Percentiles rank a stretch among this genome's conserved stretches.
These are phyloP conservation scores for Heteromormyrus szaboi DNA, from an alignment of 2,797 vertebrate species.

Conservation along the genomic window DNA sequence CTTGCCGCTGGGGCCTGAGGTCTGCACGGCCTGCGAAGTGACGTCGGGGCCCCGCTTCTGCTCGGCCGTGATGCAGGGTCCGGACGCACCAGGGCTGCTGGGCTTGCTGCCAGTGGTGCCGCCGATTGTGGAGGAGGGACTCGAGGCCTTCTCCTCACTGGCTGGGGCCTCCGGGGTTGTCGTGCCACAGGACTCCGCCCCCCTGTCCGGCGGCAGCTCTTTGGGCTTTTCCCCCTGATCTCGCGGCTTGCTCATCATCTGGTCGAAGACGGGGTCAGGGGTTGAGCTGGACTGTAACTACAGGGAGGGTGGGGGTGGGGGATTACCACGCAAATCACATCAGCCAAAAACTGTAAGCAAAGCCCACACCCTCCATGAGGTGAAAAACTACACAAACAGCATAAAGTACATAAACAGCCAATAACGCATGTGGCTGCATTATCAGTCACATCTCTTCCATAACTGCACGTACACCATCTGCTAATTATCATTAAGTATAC, in stretches of 20 bases:
- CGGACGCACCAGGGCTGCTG: conserved; percentile 76
- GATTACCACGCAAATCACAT: neutral
- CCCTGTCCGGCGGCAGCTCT: conserved; percentile 80
- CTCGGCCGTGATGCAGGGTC: conserved; percentile 65
- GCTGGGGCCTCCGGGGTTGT: conserved; percentile 60
- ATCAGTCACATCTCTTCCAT: neutral
- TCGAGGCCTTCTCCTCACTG: conserved; percentile 46
- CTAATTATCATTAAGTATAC: neutral
- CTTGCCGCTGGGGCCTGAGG: conserved; percentile 76
- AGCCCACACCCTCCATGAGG: neutral
- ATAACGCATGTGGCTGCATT: neutral
- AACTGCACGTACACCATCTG: neutral
- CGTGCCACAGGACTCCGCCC: conserved; percentile 59
- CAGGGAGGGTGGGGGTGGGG: neutral
- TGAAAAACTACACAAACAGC: neutral
- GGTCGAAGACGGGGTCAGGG: conserved; percentile 77
- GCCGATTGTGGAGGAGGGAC: conserved; percentile 33
- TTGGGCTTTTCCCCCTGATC: conserved; percentile 82
- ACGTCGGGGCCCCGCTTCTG: conserved; percentile 87
- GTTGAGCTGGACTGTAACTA: conserved; percentile 92
- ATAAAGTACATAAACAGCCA: neutral
- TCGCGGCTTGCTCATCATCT: conserved; percentile 78
- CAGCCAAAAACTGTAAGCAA: neutral
- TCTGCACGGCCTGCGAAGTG: conserved; percentile 93
- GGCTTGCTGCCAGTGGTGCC: conserved; percentile 74